Evolutionary conservation across 1,140 invertebrate genomes (phyloP), one percentile per base, ranked within the genome.

Genomic region (Mamestra configurata): DNA sequence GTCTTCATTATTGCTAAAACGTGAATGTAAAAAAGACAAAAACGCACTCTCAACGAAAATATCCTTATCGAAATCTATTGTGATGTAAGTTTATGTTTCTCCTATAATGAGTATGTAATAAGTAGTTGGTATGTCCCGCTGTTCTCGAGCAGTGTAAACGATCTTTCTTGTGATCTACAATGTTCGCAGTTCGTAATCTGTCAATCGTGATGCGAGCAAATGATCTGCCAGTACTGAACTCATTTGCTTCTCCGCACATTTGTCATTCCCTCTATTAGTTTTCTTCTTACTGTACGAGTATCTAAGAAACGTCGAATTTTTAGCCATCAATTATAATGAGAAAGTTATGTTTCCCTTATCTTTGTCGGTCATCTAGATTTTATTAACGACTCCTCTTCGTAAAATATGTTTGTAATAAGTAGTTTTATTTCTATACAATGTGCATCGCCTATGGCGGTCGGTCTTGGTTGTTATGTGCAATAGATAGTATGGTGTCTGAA

Each of bases 261-360:
- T 75, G 71, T 75, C 71, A 75, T 75, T 57, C 53, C 13, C 22
- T 35, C 64, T 61, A 76, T 76, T 49, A 76, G 40, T 49, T 24
- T 46, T 37, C 37, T 18, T 20, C 55, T 11, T 22, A 11, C 13
- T 35, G 4, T 5, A 3, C 27, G 27, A 3, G 5, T 49, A 75
- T 61, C 55, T 61, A 15, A 24, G 22, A 61, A 77, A 77, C 43
- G 10, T 66, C 22, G 4, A 66, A 40, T 77, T 77, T 53, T 49
- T 55, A 51, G 27, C 75, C 49, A 77, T 77, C 75, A 77, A 77
- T 77, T 68, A 77, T 77, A 77, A 66, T 68, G 18, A 51, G 59
- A 77, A 77, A 77, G 75, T 68, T 57, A 55, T 76, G 68, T 55
- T 13, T 76, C 61, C 11, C 35, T 18, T 68, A 77, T 77, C 75